A percentile compares a stretch with the other conserved stretches of the same genome.
Evolutionary conservation across 2,888 invertebrate genomes (phyloP).

Genomic region (Eucera pruinosa): DNA sequence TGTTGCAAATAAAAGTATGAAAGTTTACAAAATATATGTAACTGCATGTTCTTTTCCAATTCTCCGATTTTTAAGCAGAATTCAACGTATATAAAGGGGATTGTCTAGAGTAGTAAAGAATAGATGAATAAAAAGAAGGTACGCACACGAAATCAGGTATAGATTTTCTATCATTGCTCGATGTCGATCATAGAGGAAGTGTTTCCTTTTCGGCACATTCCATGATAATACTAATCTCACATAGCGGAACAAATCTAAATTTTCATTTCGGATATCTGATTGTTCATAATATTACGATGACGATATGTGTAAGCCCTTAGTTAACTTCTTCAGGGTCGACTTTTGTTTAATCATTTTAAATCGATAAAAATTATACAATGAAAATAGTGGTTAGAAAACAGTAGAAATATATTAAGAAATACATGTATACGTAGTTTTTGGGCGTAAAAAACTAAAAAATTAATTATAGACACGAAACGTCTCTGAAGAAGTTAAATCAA

Average conservation of each 20-base stretch:
- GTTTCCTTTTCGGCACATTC: constrained; percentile 68
- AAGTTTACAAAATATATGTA: constrained; percentile 21
- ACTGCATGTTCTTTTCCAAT: constrained; percentile 36
- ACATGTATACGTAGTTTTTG: too few species aligned
- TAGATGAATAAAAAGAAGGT: constrained; percentile 36
- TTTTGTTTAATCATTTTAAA: too few species aligned
- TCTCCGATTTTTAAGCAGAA: constrained; percentile 29
- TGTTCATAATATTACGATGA: constrained; percentile 45
- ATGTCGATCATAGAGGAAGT: constrained; percentile 54
- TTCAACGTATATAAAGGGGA: constrained; percentile 39
- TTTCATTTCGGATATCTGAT: constrained; percentile 33
- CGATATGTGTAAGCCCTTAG: not conserved
- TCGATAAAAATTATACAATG: too few species aligned
- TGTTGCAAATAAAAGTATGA: constrained; percentile 28
- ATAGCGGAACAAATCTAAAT: constrained; percentile 30
- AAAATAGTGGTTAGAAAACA: too few species aligned
- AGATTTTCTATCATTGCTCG: constrained; percentile 53
- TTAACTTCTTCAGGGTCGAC: too few species aligned
- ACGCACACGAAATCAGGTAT: constrained; percentile 58
- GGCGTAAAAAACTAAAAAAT: too few species aligned
- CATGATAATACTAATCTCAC: constrained; percentile 53
- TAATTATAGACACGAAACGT: too few species aligned
- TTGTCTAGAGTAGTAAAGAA: constrained; percentile 24
- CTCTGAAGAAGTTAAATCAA: not conserved
- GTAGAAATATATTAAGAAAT: too few species aligned